A percentile compares a stretch with the other conserved stretches of the same genome.
Conservation (phyloP, 2,797 vertebrate species). For the Platyrinchus mystaceus region DNA sequence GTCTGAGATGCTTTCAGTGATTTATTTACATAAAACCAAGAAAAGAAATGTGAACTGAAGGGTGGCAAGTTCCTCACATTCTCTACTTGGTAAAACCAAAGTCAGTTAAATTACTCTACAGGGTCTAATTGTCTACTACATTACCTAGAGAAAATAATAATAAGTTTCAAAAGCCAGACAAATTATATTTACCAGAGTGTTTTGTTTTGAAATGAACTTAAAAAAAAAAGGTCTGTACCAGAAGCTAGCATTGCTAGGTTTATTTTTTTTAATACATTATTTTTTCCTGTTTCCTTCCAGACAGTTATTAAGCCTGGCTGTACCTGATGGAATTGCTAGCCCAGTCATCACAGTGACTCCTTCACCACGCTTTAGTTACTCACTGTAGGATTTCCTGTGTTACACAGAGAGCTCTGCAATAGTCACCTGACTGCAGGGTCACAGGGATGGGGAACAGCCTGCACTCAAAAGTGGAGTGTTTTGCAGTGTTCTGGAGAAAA, state of each 20-base stretch:
- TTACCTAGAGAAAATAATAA: not conserved
- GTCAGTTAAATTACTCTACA: not conserved
- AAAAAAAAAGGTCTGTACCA: not conserved
- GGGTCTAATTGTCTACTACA: not conserved
- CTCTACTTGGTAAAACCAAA: not conserved
- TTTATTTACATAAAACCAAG: not conserved
- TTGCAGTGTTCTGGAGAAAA: not conserved
- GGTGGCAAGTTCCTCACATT: not conserved
- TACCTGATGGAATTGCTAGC: rapidly evolving
- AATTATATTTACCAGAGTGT: not conserved
- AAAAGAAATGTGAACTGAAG: not conserved
- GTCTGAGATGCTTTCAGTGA: not conserved
- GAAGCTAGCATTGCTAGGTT: not conserved
- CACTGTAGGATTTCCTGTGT: not conserved
- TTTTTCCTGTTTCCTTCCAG: not conserved
- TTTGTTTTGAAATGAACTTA: not conserved
- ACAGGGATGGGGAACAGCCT: not conserved
- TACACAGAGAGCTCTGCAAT: not conserved
- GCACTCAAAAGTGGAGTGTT: not conserved
- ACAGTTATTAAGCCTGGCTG: not conserved
- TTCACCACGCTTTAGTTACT: not conserved
- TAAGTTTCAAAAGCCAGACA: not conserved
- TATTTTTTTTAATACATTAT: not conserved
- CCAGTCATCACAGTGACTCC: not conserved
- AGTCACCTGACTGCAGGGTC: not conserved